These are phyloP conservation scores for Myzus persicae DNA, from an alignment of 1,140 invertebrate species.

Conservation along the genomic window DNA sequence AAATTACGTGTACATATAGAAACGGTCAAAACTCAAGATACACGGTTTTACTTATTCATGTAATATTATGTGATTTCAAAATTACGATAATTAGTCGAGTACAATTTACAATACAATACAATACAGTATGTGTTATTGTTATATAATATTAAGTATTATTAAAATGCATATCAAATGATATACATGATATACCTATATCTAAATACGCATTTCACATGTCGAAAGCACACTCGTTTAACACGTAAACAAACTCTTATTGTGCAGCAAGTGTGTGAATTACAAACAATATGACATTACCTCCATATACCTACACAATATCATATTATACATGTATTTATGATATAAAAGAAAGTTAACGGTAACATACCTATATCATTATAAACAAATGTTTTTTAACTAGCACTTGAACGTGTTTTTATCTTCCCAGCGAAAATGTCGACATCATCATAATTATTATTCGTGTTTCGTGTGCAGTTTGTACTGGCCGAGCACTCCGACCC, in stretches of 20 bases:
- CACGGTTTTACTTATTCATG: background rate
- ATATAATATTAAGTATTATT: no score
- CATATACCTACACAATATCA: background rate
- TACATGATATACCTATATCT: no score
- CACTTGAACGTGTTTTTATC: background rate
- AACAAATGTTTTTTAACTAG: constrained; percentile 12
- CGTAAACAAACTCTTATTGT: no score
- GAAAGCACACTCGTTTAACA: background rate
- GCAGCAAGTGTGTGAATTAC: background rate
- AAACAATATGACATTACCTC: background rate
- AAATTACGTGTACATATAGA: background rate
- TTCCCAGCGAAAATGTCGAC: background rate
- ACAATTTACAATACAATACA: background rate
- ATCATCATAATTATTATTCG: background rate
- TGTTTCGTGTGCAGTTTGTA: background rate
- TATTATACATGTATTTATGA: background rate
- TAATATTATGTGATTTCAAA: no score
- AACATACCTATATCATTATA: background rate
- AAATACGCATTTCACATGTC: background rate
- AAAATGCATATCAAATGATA: no score
- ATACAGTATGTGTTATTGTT: no score
- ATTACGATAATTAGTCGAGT: background rate
- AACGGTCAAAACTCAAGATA: background rate
- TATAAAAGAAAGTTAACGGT: background rate
- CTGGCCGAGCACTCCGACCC: background rate